Conservation (phyloP, 2,888 invertebrate species). For the Helleia helle region DNA sequence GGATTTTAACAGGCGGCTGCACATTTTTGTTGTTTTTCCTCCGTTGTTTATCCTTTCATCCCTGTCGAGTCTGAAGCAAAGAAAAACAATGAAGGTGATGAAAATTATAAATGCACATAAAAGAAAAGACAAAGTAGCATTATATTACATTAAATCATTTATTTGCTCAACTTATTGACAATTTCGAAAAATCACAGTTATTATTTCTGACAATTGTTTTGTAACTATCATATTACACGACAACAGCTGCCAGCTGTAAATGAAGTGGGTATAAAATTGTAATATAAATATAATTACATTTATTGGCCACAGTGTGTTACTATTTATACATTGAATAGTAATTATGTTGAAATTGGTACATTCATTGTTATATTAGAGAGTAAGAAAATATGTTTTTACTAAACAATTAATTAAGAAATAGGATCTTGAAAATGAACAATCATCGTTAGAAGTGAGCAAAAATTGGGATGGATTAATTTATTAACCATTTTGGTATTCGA, state of each 20-base stretch:
- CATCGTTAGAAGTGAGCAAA: constrained; percentile 8
- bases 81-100: no score
- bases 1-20: no score
- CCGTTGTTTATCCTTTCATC: no score
- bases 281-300: constrained; percentile 60
- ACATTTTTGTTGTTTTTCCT: no score
- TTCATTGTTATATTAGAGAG: constrained; percentile 21
- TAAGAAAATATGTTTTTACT: constrained; percentile 13
- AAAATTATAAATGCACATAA: no score
- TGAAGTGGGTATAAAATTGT: constrained; percentile 70
- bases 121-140: constrained; percentile 19
- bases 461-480: constrained; percentile 8
- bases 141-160: constrained; percentile 62
- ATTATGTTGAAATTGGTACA: constrained; percentile 35
- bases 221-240: constrained; percentile 62
- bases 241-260: constrained; percentile 61
- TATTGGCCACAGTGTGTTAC: constrained; percentile 69
- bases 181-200: constrained; percentile 73
- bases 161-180: constrained; percentile 74
- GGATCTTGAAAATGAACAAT: constrained; percentile 11
- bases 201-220: constrained; percentile 63
- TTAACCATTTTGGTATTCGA: background rate
- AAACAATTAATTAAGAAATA: constrained; percentile 11
- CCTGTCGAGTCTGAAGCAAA: no score
- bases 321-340: constrained; percentile 52